Percentiles rank a stretch among this genome's conserved stretches.
Conservation (phyloP, 1,140 invertebrate genomes). For the Stenopsyche tienmushanensis region DNA sequence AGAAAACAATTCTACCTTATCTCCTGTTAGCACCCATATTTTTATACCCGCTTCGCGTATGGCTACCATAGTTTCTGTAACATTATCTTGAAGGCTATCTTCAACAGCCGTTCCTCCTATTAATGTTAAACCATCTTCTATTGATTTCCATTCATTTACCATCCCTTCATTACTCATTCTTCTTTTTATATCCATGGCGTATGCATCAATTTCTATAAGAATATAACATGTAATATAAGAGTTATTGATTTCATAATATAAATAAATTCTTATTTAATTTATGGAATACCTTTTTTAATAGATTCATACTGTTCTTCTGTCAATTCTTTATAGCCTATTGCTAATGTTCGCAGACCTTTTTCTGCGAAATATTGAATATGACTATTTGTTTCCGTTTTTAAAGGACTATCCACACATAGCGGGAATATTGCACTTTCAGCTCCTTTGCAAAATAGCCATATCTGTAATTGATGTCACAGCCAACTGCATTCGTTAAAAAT, state of each 20-base stretch:
- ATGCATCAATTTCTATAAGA: constrained; percentile 27
- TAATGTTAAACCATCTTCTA: constrained; percentile 67
- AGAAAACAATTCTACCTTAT: constrained; percentile 72
- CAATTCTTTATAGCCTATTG: constrained; percentile 72
- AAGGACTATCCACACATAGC: constrained; percentile 55
- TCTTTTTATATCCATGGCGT: constrained; percentile 25
- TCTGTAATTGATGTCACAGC: constrained; percentile 50
- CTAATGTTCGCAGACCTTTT: constrained; percentile 84
- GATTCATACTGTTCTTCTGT: constrained; percentile 53
- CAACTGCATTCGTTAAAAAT: too few species aligned
- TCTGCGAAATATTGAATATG: constrained; percentile 92
- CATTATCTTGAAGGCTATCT: constrained; percentile 79
- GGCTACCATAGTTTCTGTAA: constrained; percentile 72
- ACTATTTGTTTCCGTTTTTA: constrained; percentile 71
- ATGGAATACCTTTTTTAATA: constrained; percentile 40
- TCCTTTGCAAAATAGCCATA: constrained; percentile 78
- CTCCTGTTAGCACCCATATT: constrained; percentile 77
- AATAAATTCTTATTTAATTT: background rate
- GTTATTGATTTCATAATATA: too few species aligned
- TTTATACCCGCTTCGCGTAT: constrained; percentile 71
- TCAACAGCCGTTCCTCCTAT: constrained; percentile 82
- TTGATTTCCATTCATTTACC: constrained; percentile 45
- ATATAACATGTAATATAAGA: too few species aligned
- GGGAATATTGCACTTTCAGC: constrained; percentile 77
- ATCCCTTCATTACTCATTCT: constrained; percentile 5